Percentiles rank a stretch among this genome's conserved stretches.
Evolutionary conservation across 2,113 vertebrate species (phyloP).

Genomic region (Cnemophilus loriae): DNA sequence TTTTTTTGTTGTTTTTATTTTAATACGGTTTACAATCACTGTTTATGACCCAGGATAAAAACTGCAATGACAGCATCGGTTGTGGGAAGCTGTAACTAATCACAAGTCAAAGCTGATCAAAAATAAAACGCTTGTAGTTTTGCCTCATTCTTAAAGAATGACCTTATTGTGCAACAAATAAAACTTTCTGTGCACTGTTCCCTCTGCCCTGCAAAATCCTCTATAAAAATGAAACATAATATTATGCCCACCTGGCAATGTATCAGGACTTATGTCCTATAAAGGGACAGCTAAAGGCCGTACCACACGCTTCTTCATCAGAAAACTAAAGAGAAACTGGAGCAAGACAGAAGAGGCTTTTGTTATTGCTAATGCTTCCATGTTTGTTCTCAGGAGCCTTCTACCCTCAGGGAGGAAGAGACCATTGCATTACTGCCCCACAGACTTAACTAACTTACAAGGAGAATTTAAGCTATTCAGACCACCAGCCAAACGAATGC

Average conservation of each 20-base stretch:
- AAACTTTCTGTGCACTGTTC: neutral
- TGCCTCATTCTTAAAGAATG: slow-evolving; percentile 13
- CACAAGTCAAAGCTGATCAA: neutral
- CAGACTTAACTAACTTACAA: neutral
- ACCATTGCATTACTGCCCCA: neutral
- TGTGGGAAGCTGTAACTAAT: slow-evolving; percentile 10
- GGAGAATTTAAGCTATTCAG: neutral
- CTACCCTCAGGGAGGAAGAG: neutral
- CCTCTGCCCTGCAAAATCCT: neutral
- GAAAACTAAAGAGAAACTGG: neutral
- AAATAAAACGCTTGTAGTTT: neutral
- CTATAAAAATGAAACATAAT: slow-evolving; percentile 19
- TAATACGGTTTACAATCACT: neutral
- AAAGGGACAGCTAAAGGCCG: neutral
- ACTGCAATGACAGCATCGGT: neutral
- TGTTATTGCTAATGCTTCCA: neutral
- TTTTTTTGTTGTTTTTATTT: neutral
- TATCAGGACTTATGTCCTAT: neutral
- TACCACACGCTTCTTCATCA: slow-evolving; percentile 3
- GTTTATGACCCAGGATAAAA: neutral
- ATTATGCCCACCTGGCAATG: neutral
- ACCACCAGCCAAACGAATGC: neutral
- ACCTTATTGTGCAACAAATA: neutral
- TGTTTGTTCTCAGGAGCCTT: neutral
- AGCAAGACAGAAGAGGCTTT: neutral